Evolutionary conservation across 2,797 vertebrate genomes (phyloP).

Genomic region (Myotis planiceps): DNA sequence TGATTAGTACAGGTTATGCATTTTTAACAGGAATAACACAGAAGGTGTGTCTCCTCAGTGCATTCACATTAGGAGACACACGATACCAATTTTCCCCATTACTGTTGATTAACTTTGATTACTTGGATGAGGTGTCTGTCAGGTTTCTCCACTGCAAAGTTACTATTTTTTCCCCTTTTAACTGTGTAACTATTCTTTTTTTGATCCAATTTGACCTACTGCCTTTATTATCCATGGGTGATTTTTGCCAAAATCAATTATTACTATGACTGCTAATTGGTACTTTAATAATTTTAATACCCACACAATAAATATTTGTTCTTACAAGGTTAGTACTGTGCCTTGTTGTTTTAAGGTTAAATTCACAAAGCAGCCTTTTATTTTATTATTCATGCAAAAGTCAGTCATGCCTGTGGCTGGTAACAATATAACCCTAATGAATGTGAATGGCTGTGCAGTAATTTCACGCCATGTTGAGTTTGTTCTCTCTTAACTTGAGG

Average conservation of each 20-base stretch:
- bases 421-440: slow-evolving; percentile 82
- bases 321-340: slow-evolving; percentile 26
- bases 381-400: slow-evolving; percentile 77
- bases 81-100: not conserved
- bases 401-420: slow-evolving; percentile 76
- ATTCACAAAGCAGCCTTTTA: slow-evolving; percentile 72
- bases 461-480: slow-evolving; percentile 85
- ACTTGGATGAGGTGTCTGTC: not conserved
- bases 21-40: not conserved
- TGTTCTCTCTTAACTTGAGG: slow-evolving; percentile 80
- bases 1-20: not conserved
- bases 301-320: not conserved
- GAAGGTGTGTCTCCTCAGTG: not conserved
- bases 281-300: slow-evolving; percentile 23
- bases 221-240: not conserved
- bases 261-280: slow-evolving; percentile 16
- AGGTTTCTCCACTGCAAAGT: not conserved
- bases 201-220: not conserved
- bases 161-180: not conserved
- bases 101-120: not conserved
- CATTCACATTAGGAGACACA: not conserved
- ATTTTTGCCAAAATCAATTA: slow-evolving; percentile 28
- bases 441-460: slow-evolving; percentile 74
- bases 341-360: slow-evolving; percentile 64
- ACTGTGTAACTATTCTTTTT: slow-evolving; percentile 10